Evolutionary conservation across 2,888 invertebrate species (phyloP), one percentile per base, ranked within the genome.

Genomic region (Cistogaster globosa): DNA sequence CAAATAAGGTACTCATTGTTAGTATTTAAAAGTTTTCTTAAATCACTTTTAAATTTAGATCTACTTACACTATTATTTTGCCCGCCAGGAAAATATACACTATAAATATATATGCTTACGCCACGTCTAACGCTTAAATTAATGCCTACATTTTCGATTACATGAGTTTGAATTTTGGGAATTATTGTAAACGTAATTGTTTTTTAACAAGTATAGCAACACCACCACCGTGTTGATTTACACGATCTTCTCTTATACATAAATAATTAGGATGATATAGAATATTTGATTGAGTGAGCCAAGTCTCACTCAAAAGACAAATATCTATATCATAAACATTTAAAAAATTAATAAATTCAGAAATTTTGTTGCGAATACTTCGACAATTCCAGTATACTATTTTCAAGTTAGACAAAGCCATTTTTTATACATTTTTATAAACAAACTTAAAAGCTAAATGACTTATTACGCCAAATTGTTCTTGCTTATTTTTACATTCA

Each of bases 231-330:
- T 32, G 51, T 36, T 51, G 48, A 16, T 42, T 60, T 1, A 72
- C n/a, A 18, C 72, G 72, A 45, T 60, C 72, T 72, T 48, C 48
- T 48, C 72, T 60, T 72, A 72, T n/a, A 60, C 58, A 60, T 20
- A 26, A 26, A 60, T 72, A 60, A 16, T 60, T 18, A n/a, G 72
- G 72, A 72, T 72, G 60, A 60, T 60, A 72, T 36, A 72, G 36
- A 32, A 2, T 55, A 22, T 55, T 55, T 55, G 53, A 57, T 57
- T 57, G 57, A 14, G 12, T 69, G 4, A 69, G 69, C 69, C 69
- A 69, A 36, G 69, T 69, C 18, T 69, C 69, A 42, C 38, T 57
- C 36, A 53, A 36, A 4, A 48, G 26, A n/a, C 67, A 68, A 68
- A 68, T 53, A 53, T 68, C 51, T 36, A 69, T 22, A 57, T 57